These are phyloP conservation scores for Nephrotoma guestfalica DNA, from an alignment of 2,888 invertebrate genomes.

Conservation along the genomic window DNA sequence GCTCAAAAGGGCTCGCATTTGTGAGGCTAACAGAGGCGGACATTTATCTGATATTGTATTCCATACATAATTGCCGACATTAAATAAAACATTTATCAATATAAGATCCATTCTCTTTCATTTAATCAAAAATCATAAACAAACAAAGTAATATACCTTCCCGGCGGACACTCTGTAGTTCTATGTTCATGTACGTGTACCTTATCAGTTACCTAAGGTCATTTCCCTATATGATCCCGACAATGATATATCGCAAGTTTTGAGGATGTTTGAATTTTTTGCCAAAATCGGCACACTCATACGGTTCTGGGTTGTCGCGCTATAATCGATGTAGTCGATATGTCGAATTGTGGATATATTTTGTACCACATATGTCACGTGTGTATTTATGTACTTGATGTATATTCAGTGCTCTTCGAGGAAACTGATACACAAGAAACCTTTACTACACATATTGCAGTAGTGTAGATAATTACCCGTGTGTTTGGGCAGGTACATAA, in stretches of 20 bases:
- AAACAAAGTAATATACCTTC: too few species aligned
- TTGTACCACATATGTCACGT: background rate
- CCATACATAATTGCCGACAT: too few species aligned
- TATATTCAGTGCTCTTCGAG: background rate
- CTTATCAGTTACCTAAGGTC: too few species aligned
- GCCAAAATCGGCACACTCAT: background rate
- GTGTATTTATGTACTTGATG: background rate
- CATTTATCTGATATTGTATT: too few species aligned
- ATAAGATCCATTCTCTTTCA: too few species aligned
- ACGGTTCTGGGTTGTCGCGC: background rate
- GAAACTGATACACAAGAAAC: background rate
- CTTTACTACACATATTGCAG: background rate
- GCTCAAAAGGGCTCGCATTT: too few species aligned
- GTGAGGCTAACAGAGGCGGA: too few species aligned
- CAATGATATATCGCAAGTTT: background rate
- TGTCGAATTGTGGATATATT: background rate
- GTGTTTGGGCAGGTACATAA: background rate
- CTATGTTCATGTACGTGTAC: too few species aligned
- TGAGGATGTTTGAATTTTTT: conserved; percentile 1
- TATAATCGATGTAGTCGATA: background rate
- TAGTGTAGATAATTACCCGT: background rate
- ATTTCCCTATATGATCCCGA: background rate
- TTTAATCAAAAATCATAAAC: too few species aligned
- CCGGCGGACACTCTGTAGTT: too few species aligned
- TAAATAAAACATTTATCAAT: too few species aligned